These are phyloP conservation scores for Ichneumoninae sp. DNA, from an alignment of 2,888 invertebrate species.

Conservation along the genomic window DNA sequence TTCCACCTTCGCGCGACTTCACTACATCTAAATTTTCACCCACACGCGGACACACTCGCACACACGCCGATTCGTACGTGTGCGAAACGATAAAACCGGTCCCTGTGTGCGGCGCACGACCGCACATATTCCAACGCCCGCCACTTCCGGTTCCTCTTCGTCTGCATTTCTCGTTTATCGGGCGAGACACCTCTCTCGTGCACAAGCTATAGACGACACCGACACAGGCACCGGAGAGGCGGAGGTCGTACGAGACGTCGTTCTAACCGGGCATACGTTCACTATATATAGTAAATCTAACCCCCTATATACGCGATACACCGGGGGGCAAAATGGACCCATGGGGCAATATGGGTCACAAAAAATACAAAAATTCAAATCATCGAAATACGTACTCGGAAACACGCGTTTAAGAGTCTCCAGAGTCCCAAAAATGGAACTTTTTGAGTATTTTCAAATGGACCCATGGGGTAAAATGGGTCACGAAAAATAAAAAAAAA, in stretches of 20 bases:
- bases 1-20: not conserved
- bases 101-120: conserved; percentile 13
- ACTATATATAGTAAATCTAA: conserved; percentile 4
- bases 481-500: no score
- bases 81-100: conserved; percentile 50
- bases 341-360: no score
- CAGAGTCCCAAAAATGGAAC: no score
- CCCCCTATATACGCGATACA: not conserved
- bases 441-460: no score
- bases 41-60: not conserved
- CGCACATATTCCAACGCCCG: conserved; percentile 37
- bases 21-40: not conserved
- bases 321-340: not conserved
- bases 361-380: no score
- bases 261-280: conserved; percentile 11
- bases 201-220: not conserved
- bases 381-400: no score
- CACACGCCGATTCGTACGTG: not conserved
- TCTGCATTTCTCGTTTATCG: conserved; percentile 23
- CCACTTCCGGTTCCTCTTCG: conserved; percentile 63
- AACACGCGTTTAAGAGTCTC: no score
- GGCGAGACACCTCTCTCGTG: conserved; percentile 23
- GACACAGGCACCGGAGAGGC: not conserved
- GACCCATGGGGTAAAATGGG: no score
- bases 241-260: conserved; percentile 23